Evolutionary conservation across 1,140 invertebrate genomes (phyloP).

Genomic region (Trissolcus basalis): DNA sequence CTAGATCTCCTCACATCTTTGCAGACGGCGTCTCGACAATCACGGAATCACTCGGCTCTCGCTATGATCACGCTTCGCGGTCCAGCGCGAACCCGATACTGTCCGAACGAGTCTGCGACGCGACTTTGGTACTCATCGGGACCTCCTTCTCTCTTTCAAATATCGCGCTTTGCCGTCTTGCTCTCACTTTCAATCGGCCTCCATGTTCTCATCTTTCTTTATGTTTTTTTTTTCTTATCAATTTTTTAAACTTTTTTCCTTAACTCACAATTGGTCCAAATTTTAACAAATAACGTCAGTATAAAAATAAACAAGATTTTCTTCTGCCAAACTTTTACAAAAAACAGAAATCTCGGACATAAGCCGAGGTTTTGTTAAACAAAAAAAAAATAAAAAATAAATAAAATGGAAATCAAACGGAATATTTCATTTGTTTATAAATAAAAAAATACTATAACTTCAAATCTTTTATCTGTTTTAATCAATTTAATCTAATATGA

Average conservation of each 20-base stretch:
- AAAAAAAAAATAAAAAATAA: too few species aligned
- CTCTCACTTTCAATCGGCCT: conserved; percentile 44
- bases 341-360: too few species aligned
- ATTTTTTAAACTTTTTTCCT: conserved; percentile 24
- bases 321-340: too few species aligned
- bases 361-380: too few species aligned
- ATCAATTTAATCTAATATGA: too few species aligned
- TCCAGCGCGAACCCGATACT: conserved; percentile 71
- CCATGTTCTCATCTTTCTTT: conserved; percentile 36
- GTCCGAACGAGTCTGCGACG: conserved; percentile 41
- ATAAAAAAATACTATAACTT: too few species aligned
- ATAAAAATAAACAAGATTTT: too few species aligned
- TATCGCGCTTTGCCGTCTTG: conserved; percentile 23
- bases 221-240: conserved; percentile 29
- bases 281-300: too few species aligned
- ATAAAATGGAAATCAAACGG: too few species aligned
- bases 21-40: conserved; percentile 45
- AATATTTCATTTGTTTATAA: too few species aligned
- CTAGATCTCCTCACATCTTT: conserved; percentile 63
- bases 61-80: conserved; percentile 64
- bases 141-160: conserved; percentile 42
- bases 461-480: too few species aligned
- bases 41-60: conserved; percentile 54
- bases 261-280: conserved; percentile 6
- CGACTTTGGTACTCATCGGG: conserved; percentile 37